A percentile compares a stretch with the other conserved stretches of the same genome.
Evolutionary conservation across 1,140 invertebrate species (phyloP).

Genomic region (Adoxophyes honmai): DNA sequence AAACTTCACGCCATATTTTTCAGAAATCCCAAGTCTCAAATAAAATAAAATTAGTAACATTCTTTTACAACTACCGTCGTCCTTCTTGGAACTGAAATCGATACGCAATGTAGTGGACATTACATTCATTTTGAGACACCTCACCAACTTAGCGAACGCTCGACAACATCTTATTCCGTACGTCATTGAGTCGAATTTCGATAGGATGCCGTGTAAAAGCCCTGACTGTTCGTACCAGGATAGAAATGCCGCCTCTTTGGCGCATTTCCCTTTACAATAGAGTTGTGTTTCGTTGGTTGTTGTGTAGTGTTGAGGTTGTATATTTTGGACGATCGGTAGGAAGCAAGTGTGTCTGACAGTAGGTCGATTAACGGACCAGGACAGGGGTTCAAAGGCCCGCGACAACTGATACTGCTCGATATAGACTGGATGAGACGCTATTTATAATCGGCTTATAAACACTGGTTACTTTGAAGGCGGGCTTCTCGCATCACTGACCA

Average conservation of each 20-base stretch:
- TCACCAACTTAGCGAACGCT: slow-evolving; percentile 3
- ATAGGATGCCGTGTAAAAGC: not conserved
- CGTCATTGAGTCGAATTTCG: not conserved
- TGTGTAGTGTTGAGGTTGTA: slow-evolving; percentile 21
- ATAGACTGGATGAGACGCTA: slow-evolving; percentile 4
- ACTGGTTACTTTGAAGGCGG: not conserved
- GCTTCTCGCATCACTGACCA: too few species aligned
- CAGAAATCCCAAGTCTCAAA: not conserved
- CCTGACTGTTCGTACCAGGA: not conserved
- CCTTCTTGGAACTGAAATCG: slow-evolving; percentile 24
- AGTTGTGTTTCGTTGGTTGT: slow-evolving; percentile 25
- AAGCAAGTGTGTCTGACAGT: slow-evolving; percentile 60
- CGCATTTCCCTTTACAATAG: slow-evolving; percentile 18
- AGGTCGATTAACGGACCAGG: slow-evolving; percentile 48
- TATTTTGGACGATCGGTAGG: slow-evolving; percentile 45
- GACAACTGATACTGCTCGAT: slow-evolving; percentile 14
- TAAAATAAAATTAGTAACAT: slow-evolving; percentile 20
- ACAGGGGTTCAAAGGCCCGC: slow-evolving; percentile 39
- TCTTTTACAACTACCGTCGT: slow-evolving; percentile 21
- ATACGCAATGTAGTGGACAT: slow-evolving; percentile 29
- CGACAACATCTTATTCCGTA: not conserved
- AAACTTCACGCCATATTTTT: too few species aligned
- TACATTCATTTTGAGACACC: slow-evolving; percentile 29
- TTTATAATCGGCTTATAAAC: slow-evolving; percentile 10
- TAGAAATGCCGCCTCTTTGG: not conserved